Base-by-base conservation (phyloP, 1,140 invertebrate species). In the Polyergus mexicanus region DNA sequence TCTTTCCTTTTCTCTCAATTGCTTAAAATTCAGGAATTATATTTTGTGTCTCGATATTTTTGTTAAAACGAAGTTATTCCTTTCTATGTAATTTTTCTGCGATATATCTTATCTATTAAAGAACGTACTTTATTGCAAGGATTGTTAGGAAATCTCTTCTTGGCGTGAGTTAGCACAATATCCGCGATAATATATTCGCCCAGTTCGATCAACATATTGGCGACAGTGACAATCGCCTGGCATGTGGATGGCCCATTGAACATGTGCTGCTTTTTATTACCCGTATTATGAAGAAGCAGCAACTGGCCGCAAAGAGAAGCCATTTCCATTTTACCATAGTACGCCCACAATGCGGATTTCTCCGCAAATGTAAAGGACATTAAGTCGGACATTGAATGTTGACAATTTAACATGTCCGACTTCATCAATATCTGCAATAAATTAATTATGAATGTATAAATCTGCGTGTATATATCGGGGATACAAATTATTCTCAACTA, bases 281-380 rank as follows among this genome's bases (percentile, higher is more conserved):
- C 95, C 1, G 96, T 96, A 91, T 98, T 97, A 13, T 98, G 95
- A 88, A 97, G 96, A 0, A 99, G 94, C 22, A 98, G 94, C 25
- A 98, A 91, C 92, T 98, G 98, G 63, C 97, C 97, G 91, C 96
- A 97, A 51, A 98, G 94, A 0, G 97, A 97, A 0, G 97, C 96
- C 96, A 98, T 97, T 94, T 98, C 97, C 51, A 96, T 97, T 93
- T 98, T 97, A 0, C 98, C 98, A 93, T 98, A 99, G 75, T 98
- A 96, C 16, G 96, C 95, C 98, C 98, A 99, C 0, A 99, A 95
- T 0, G 97, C 97, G 2, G 98, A 97, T 89, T 98, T 97, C 92
- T 98, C 97, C 0, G 97, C 96, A 83, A 97, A 96, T 38, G 97
- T 97, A 60, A 97, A 97, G 56, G 97, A 97, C 86, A 98, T 97